A percentile compares a stretch with the other conserved stretches of the same genome.
Conservation (phyloP, 2,797 vertebrate genomes). For the Mus spretus region DNA sequence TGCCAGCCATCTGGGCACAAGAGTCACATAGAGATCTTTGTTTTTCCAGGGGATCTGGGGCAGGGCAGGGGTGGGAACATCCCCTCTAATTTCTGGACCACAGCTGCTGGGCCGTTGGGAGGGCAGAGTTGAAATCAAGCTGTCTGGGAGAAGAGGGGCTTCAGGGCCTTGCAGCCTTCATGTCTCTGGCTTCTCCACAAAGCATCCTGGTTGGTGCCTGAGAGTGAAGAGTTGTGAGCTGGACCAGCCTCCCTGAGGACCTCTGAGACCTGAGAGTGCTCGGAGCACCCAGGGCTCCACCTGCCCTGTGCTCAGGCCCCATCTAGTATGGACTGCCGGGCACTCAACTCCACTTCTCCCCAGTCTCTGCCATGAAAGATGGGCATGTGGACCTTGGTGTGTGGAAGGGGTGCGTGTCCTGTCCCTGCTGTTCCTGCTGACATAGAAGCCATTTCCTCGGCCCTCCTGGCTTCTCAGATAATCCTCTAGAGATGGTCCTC, state of each 20-base stretch:
- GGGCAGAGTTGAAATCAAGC: neutral
- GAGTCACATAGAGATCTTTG: constrained; percentile 10
- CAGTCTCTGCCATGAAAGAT: neutral
- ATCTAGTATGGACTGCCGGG: neutral
- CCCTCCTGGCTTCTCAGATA: constrained; percentile 5
- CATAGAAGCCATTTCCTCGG: neutral
- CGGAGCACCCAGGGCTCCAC: no score
- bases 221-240: no score
- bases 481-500: neutral
- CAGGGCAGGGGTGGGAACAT: neutral
- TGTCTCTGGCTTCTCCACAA: neutral
- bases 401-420: no score
- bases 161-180: neutral
- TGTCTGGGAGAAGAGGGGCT: neutral
- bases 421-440: neutral
- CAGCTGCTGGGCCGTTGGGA: neutral
- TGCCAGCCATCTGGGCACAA: neutral
- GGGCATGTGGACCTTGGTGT: accelerated
- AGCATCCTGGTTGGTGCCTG: neutral
- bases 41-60: constrained; percentile 30
- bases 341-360: neutral
- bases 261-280: neutral
- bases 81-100: neutral
- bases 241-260: neutral
- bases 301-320: neutral